Conservation (phyloP, 2,113 vertebrate species). For the Amazona guildingii region DNA sequence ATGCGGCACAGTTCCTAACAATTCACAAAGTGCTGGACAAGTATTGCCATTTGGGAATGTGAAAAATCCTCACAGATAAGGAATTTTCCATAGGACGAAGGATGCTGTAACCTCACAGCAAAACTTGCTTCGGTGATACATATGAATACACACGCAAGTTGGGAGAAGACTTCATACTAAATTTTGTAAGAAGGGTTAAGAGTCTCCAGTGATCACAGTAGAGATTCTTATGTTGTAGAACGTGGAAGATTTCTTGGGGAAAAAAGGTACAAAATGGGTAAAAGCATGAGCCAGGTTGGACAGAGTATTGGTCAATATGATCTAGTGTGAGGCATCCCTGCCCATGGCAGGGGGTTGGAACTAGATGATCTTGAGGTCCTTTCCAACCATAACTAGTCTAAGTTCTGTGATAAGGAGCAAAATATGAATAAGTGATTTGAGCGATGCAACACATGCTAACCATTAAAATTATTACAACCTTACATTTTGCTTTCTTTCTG, state of each 20-base stretch:
- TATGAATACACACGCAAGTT: rapidly evolving
- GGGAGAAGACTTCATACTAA: not conserved
- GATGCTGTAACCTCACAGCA: not conserved
- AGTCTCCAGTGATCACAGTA: not conserved
- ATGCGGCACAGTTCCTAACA: not conserved
- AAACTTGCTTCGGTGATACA: not conserved
- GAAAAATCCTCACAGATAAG: not conserved
- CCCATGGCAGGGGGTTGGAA: rapidly evolving
- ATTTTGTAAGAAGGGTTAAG: not conserved
- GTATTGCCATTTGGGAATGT: rapidly evolving
- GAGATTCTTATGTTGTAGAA: not conserved
- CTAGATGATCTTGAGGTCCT: not conserved
- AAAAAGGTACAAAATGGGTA: not conserved
- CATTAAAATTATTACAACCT: not conserved
- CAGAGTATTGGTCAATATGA: not conserved
- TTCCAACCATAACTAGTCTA: not conserved
- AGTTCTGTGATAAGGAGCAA: not conserved
- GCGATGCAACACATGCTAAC: not conserved
- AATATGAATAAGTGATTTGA: not conserved
- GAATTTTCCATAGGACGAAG: not conserved
- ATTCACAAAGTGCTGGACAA: not conserved
- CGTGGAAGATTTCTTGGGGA: rapidly evolving
- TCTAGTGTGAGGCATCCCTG: not conserved
- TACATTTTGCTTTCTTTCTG: not conserved
- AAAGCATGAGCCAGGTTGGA: not conserved